Percentiles rank a stretch among this genome's conserved stretches.
Evolutionary conservation across 2,797 vertebrate genomes (phyloP).

Genomic region (Sebastes elongatus): DNA sequence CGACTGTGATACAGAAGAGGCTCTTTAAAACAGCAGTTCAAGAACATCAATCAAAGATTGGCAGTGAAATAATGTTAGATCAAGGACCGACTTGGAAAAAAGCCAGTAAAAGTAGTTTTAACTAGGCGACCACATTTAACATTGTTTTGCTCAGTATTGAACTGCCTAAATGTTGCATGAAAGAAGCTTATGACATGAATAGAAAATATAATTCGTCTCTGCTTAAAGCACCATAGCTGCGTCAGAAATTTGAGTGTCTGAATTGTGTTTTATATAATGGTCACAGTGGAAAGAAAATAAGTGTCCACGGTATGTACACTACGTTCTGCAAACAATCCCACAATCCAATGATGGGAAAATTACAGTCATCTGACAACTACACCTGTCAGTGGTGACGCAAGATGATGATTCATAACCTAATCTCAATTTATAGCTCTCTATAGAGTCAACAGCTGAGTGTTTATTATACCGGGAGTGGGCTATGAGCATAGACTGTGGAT

Average conservation of each 20-base stretch:
- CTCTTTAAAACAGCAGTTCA: conserved; percentile 48
- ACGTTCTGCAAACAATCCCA: not conserved
- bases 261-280: not conserved
- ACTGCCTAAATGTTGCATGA: not conserved
- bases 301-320: not conserved
- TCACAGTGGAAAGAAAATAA: not conserved
- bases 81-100: conserved; percentile 3
- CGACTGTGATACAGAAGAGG: conserved; percentile 41
- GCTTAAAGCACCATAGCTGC: not conserved
- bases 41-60: conserved; percentile 40
- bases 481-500: no score
- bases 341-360: not conserved
- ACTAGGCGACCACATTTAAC: not conserved
- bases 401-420: not conserved
- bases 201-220: not conserved
- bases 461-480: not conserved
- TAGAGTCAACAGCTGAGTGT: not conserved
- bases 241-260: not conserved
- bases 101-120: conserved; percentile 19
- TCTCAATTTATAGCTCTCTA: not conserved
- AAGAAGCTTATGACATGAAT: not conserved
- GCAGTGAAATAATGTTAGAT: conserved; percentile 42
- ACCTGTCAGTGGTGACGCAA: not conserved
- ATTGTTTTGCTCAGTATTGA: not conserved
- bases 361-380: not conserved